These are phyloP conservation scores for Trichopoda pennipes DNA, from an alignment of 2,888 invertebrate species.

Conservation along the genomic window DNA sequence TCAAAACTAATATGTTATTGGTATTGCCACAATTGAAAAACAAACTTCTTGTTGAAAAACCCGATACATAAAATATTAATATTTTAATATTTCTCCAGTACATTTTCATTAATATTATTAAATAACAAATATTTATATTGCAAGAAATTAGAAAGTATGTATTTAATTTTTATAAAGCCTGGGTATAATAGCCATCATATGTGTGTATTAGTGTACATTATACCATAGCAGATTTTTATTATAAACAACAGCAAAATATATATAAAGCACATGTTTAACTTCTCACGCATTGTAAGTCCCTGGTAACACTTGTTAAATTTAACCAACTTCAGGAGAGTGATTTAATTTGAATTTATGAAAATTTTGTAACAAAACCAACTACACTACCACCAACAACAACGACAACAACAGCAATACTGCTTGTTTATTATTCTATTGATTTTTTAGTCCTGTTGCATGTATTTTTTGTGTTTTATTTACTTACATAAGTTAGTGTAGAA, in stretches of 20 bases:
- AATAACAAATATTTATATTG: too few relatives aligned
- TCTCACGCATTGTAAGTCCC: constrained; percentile 58
- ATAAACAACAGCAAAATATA: background rate
- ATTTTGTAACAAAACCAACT: constrained; percentile 46
- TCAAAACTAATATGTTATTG: too few relatives aligned
- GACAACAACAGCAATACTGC: constrained; percentile 27
- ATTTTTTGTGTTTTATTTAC: constrained; percentile 46
- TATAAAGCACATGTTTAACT: constrained; percentile 49
- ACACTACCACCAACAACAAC: constrained; percentile 34
- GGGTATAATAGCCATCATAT: too few relatives aligned
- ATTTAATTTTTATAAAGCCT: too few relatives aligned
- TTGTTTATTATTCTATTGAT: constrained; percentile 42
- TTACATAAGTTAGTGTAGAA: background rate
- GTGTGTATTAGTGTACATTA: background rate
- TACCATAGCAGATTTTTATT: background rate
- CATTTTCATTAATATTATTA: too few relatives aligned
- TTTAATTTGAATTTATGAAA: constrained; percentile 62
- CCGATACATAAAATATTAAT: too few relatives aligned
- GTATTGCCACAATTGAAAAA: too few relatives aligned
- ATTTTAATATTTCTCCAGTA: too few relatives aligned
- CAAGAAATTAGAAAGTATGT: too few relatives aligned
- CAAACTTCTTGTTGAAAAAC: too few relatives aligned
- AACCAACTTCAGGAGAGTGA: constrained; percentile 44
- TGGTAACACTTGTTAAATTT: constrained; percentile 37
- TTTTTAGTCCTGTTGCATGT: constrained; percentile 62